Evolutionary conservation across 2,113 vertebrate genomes (phyloP), one percentile per base, ranked within the genome.

Genomic region (Aix galericulata): DNA sequence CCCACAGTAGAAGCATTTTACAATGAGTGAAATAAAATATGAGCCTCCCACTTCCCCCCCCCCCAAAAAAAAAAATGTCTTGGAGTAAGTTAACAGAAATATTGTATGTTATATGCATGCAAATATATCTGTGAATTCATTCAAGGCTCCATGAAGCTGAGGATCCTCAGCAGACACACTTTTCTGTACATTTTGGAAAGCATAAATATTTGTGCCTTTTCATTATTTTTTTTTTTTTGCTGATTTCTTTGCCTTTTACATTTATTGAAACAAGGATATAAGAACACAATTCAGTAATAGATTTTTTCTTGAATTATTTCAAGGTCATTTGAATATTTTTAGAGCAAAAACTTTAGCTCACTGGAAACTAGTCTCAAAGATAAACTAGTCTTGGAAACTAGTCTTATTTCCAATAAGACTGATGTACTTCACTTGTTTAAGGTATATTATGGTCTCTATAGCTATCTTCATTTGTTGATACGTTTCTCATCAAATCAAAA

Each of bases 221-320:
- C 34, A 84, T 88, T 12, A 84, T 27, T 66, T 38, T 79, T 55
- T 25, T 67, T 67, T 63, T 59, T 21, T 32, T 73, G 7, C 80
- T 89, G 79, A 50, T 8, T 67, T 89, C 63, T 64, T 76, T 68
- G 20, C 6, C 90, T 86, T 90, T 83, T 36, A 78, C 93, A 69
- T 91, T 73, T 91, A 68, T 85, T 90, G 50, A 82, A 93, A 89
- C 0, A 6, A 82, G 22, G 6, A n/a, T 83, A 55, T 89, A 59
- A 88, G 7, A 72, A 50, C 46, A 9, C 36, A 55, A 42, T 91
- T 44, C 71, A 42, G 40, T 50, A 60, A 52, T 9, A 66, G 58
- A n/a, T 86, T 85, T 94, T 94, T 59, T 66, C 34, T 82, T 34
- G 6, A 75, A 13, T 88, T 92, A 23, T 62, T 88, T 93, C 80